These are phyloP conservation scores for Sebastes matsubarae DNA, from an alignment of 2,797 vertebrate genomes.

Conservation along the genomic window DNA sequence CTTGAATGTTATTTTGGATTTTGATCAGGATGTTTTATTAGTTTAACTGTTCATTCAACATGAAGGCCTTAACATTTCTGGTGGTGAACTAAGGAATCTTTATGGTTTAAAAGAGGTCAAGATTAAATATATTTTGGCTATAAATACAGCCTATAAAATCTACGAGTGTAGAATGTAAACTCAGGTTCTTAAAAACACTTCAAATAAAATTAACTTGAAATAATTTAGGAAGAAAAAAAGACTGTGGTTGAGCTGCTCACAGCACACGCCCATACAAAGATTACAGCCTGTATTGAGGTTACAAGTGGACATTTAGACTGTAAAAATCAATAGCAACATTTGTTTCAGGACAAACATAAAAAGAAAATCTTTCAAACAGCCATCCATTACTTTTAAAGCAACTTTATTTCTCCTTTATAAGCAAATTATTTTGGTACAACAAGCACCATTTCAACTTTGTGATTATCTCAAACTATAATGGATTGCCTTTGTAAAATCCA, in stretches of 20 bases:
- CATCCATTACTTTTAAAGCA: conserved; percentile 55
- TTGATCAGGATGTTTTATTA: neutral
- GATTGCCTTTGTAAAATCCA: conserved; percentile 25
- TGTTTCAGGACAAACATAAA: neutral
- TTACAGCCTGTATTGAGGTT: neutral
- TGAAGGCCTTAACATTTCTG: too few relatives aligned
- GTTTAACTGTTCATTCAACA: too few relatives aligned
- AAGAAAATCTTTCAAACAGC: neutral
- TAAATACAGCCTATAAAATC: neutral
- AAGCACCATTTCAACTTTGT: conserved; percentile 39
- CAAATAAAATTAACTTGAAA: neutral
- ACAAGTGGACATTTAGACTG: neutral
- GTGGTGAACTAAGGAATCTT: too few relatives aligned
- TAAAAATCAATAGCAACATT: neutral
- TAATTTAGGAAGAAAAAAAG: neutral
- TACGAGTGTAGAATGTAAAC: neutral
- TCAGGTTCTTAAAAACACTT: neutral
- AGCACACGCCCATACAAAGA: too few relatives aligned
- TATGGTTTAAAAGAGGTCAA: neutral
- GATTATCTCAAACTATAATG: conserved; percentile 36
- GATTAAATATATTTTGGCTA: neutral
- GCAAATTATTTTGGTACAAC: conserved; percentile 46
- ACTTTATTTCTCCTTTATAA: conserved; percentile 72
- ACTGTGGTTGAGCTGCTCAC: neutral
- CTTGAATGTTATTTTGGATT: neutral